Percentiles rank a stretch among this genome's conserved stretches.
phyloP scores from a whole-genome alignment of 1,140 invertebrate species.

The Scylla paramamosain region DNA sequence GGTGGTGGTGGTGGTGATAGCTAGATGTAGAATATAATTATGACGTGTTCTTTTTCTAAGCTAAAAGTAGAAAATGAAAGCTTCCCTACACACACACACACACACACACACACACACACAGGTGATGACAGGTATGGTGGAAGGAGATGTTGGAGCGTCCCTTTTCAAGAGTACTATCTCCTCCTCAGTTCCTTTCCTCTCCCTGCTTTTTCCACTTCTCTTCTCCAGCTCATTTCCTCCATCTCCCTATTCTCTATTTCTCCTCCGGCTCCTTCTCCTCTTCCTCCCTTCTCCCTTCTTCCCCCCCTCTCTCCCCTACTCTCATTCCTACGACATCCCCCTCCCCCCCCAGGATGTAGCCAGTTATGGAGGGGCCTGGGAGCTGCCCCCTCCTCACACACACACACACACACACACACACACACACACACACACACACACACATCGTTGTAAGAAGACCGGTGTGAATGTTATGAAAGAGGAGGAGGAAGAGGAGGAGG shows the following conservation, averaged over 20 bases:
- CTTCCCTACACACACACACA: too few relatives aligned
- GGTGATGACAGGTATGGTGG: background rate
- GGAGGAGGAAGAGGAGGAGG: too few relatives aligned
- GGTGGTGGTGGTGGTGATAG: too few relatives aligned
- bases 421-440: background rate
- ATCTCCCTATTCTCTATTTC: background rate
- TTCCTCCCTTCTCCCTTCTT: background rate
- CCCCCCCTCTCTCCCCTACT: background rate
- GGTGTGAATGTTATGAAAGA: too few relatives aligned
- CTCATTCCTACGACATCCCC: background rate
- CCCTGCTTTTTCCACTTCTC: too few relatives aligned
- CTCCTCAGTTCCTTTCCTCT: background rate
- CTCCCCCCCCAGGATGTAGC: background rate
- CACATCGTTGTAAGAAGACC: too few relatives aligned
- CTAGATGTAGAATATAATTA: too few relatives aligned
- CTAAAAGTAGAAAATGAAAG: background rate
- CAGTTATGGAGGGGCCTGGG: background rate
- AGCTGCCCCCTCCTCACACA: background rate
- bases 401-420: constrained; percentile 11
- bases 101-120: constrained; percentile 9
- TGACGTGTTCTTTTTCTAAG: too few relatives aligned
- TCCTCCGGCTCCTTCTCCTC: background rate
- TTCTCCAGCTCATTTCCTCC: background rate
- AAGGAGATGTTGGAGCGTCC: background rate
- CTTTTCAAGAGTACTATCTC: background rate